phyloP scores from a whole-genome alignment of 1,140 invertebrate species.

The Littorina saxatilis region DNA sequence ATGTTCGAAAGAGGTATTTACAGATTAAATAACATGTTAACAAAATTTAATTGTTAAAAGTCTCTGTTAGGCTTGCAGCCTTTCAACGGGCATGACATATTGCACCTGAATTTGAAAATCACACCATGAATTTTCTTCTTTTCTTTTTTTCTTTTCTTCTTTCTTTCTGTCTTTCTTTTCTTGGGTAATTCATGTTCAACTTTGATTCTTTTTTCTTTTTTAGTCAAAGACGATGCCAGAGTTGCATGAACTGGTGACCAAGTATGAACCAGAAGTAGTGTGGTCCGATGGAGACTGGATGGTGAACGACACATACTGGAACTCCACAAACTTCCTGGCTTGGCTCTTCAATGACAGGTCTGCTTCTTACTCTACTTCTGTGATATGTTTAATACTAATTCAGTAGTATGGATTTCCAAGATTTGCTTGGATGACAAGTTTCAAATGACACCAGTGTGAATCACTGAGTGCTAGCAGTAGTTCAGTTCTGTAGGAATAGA shows the following conservation, averaged over 20 bases:
- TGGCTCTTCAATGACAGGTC: constrained; percentile 53
- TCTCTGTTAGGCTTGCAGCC: no score
- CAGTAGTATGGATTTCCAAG: neutral
- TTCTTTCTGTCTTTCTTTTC: neutral
- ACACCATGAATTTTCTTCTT: no score
- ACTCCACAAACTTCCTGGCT: constrained; percentile 42
- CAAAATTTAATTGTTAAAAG: no score
- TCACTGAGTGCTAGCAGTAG: no score
- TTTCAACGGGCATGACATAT: no score
- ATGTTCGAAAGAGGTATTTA: no score
- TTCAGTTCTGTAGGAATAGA: no score
- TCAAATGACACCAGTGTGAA: no score
- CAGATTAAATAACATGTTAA: no score
- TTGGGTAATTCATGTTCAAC: neutral
- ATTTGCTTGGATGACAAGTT: neutral
- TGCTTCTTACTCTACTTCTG: no score
- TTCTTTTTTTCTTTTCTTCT: no score
- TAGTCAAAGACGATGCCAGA: constrained; percentile 48
- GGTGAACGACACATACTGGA: constrained; percentile 44
- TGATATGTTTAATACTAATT: neutral
- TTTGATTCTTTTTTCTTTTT: neutral
- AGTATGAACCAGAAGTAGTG: constrained; percentile 46
- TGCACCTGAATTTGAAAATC: no score
- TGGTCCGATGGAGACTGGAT: constrained; percentile 47
- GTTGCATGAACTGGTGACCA: constrained; percentile 47